Percentiles rank a stretch among this genome's conserved stretches.
phyloP scores from a whole-genome alignment of 2,113 vertebrate species.

The Fregata magnificens region DNA sequence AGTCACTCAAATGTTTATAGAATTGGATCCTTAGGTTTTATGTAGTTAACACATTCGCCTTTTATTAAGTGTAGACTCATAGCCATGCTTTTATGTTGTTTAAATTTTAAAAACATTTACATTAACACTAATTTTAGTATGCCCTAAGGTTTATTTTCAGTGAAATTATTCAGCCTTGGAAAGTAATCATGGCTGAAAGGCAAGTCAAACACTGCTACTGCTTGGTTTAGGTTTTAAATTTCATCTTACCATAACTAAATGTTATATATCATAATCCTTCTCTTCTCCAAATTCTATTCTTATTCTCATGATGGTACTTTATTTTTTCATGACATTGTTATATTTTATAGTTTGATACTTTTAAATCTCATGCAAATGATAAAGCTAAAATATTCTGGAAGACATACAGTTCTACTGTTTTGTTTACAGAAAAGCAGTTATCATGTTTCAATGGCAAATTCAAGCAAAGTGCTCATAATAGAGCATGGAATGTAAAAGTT shows the following conservation, averaged over 20 bases:
- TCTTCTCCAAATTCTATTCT: not conserved
- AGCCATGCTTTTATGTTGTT: not conserved
- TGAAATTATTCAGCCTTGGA: not conserved
- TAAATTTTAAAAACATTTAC: slow-evolving; percentile 35
- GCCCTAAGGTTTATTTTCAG: slow-evolving; percentile 7
- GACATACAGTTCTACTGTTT: not conserved
- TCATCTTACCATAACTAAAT: not conserved
- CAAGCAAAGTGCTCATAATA: not conserved
- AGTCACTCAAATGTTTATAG: not conserved
- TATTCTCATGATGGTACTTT: not conserved
- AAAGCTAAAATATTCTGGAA: not conserved
- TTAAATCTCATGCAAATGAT: not conserved
- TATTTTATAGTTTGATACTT: not conserved
- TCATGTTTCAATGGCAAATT: not conserved
- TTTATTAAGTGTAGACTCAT: not conserved
- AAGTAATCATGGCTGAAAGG: slow-evolving; percentile 16
- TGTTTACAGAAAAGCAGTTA: not conserved
- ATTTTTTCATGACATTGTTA: not conserved
- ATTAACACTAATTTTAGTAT: not conserved
- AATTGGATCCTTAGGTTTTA: not conserved
- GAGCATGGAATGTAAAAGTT: not conserved
- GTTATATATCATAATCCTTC: not conserved
- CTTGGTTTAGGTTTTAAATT: not conserved
- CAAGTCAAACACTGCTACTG: not conserved
- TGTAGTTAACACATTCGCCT: not conserved